These are phyloP conservation scores for Dicentrarchus labrax DNA, from an alignment of 2,113 vertebrate species.

Conservation along the genomic window DNA sequence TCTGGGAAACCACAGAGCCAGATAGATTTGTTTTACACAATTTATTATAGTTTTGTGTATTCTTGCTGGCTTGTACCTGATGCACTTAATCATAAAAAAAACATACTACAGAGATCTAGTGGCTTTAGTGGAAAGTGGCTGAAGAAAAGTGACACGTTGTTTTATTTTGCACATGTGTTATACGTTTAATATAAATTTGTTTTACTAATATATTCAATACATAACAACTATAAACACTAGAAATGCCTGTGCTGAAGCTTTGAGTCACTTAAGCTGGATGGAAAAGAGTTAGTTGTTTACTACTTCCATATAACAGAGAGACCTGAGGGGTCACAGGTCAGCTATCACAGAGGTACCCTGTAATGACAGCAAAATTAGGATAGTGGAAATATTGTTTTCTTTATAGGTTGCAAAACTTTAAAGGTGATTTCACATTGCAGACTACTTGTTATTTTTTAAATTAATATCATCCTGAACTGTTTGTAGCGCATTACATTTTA, in stretches of 20 bases:
- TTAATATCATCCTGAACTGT: not conserved
- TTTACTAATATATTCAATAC: too few relatives aligned
- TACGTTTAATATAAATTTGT: not conserved
- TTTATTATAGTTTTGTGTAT: not conserved
- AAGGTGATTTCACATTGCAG: not conserved
- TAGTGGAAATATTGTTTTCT: not conserved
- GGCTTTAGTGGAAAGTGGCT: not conserved
- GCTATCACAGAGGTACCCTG: not conserved
- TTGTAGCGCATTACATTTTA: not conserved
- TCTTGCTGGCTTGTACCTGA: not conserved
- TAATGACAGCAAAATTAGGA: not conserved
- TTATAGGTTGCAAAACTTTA: not conserved
- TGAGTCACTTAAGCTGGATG: not conserved
- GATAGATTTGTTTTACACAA: not conserved
- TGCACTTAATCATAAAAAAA: not conserved
- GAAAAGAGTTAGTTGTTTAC: not conserved
- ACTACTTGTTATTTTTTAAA: not conserved
- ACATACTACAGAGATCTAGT: not conserved
- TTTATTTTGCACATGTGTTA: not conserved
- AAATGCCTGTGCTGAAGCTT: not conserved
- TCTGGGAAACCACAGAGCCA: slow-evolving; percentile 19
- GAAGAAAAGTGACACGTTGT: not conserved
- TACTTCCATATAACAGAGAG: not conserved
- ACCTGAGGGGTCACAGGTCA: slow-evolving; percentile 1
- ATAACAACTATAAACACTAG: not conserved